These are phyloP conservation scores for Mesembrinibis cayennensis DNA, from an alignment of 2,113 vertebrate species.

Conservation along the genomic window DNA sequence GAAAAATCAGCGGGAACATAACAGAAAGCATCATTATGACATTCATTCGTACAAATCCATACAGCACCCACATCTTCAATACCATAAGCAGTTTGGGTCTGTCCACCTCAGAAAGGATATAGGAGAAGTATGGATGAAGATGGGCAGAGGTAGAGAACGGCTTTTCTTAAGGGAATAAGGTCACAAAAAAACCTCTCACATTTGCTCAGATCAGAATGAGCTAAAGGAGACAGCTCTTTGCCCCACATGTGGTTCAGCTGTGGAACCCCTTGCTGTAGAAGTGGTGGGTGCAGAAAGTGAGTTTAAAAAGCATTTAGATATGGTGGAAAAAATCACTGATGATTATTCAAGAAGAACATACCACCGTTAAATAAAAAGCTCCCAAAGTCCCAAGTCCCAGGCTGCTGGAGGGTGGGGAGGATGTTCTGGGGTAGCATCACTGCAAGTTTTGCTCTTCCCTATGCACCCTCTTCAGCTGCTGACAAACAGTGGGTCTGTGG, in stretches of 20 bases:
- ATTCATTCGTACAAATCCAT: neutral
- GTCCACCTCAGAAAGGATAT: neutral
- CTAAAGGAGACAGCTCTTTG: neutral
- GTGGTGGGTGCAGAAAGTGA: rapidly evolving
- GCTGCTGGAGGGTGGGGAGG: neutral
- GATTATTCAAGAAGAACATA: neutral
- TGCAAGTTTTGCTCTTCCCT: neutral
- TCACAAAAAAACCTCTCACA: neutral
- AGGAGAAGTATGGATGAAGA: neutral
- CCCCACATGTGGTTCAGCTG: rapidly evolving
- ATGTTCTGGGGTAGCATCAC: neutral
- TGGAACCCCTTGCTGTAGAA: neutral
- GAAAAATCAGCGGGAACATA: neutral
- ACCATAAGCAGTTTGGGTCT: neutral
- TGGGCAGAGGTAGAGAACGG: neutral
- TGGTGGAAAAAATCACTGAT: neutral
- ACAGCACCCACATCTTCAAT: neutral
- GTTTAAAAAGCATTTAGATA: neutral
- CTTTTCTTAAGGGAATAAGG: neutral
- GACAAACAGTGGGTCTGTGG: neutral
- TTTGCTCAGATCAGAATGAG: neutral
- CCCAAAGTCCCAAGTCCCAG: neutral
- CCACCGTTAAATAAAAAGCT: neutral
- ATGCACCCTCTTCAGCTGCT: neutral
- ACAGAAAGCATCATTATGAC: neutral